These are phyloP conservation scores for Drosophila colorata DNA, from an alignment of 2,888 invertebrate genomes.

Conservation along the genomic window DNA sequence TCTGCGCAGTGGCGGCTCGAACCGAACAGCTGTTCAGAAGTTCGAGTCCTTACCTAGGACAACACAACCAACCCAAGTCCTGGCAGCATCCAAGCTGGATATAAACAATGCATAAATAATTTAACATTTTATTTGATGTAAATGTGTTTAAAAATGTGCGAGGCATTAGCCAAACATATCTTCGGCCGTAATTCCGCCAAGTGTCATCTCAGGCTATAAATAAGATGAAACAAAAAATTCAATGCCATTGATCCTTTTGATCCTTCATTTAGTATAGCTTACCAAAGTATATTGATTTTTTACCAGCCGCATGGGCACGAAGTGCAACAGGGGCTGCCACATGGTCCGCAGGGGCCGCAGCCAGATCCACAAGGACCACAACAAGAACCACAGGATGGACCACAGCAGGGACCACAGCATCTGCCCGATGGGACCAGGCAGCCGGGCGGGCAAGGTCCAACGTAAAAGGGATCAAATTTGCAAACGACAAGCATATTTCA, in stretches of 20 bases:
- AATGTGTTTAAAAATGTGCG: background rate
- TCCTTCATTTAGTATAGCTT: background rate
- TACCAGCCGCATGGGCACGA: constrained; percentile 43
- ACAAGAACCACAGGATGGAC: constrained; percentile 20
- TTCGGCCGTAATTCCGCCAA: constrained; percentile 27
- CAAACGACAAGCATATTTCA: constrained; percentile 49
- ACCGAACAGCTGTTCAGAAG: constrained; percentile 64
- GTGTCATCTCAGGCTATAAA: background rate
- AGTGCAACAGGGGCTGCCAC: constrained; percentile 44
- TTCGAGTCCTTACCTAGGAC: constrained; percentile 69
- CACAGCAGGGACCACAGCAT: constrained; percentile 23
- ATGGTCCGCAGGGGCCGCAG: constrained; percentile 42
- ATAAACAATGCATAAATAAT: background rate
- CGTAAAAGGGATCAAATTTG: constrained; percentile 63
- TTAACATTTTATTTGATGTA: constrained; percentile 12
- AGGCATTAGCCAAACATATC: constrained; percentile 37
- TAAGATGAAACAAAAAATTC: no score
- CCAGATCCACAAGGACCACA: constrained; percentile 21
- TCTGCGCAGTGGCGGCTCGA: constrained; percentile 46
- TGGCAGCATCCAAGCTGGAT: constrained; percentile 19
- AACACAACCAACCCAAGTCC: constrained; percentile 44
- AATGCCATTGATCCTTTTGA: background rate
- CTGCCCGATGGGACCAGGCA: constrained; percentile 30
- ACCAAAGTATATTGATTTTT: background rate
- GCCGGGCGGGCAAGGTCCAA: constrained; percentile 68